Evolutionary conservation across 2,797 vertebrate genomes (phyloP).

Genomic region (Carcharodon carcharias): DNA sequence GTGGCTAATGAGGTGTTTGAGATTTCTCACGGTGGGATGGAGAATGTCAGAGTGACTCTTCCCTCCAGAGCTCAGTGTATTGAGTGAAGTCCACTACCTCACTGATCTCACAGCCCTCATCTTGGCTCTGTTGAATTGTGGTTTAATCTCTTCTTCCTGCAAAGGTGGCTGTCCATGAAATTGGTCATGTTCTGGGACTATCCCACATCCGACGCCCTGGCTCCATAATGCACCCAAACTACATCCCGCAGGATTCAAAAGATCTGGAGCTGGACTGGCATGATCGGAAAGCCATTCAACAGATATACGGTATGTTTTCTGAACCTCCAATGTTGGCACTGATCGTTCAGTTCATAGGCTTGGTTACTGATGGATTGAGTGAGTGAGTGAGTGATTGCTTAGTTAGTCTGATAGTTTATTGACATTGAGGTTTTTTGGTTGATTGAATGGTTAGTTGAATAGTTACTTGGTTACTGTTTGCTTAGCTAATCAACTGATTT

Average conservation of each 20-base stretch:
- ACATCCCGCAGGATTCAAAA: constrained; percentile 41
- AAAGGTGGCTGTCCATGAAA: constrained; percentile 45
- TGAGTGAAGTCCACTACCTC: background rate
- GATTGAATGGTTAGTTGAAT: background rate
- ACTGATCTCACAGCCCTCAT: background rate
- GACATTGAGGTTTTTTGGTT: background rate
- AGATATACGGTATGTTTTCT: constrained; percentile 41
- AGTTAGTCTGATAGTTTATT: too few species aligned
- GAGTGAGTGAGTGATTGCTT: background rate
- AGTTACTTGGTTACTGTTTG: background rate
- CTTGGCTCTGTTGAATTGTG: background rate
- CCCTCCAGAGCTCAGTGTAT: background rate
- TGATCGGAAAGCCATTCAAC: constrained; percentile 41
- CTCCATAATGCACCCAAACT: constrained; percentile 45
- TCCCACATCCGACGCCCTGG: constrained; percentile 38
- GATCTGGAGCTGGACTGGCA: constrained; percentile 40
- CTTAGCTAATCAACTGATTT: background rate
- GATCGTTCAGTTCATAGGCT: background rate
- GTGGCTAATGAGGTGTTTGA: too few species aligned
- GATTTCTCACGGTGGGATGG: background rate
- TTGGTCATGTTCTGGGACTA: constrained; percentile 43
- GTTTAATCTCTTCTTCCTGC: background rate
- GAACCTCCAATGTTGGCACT: background rate
- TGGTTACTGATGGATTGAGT: background rate
- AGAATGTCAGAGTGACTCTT: background rate